Percentiles rank a stretch among this genome's conserved stretches.
phyloP scores from a whole-genome alignment of 1,140 invertebrate species.

The Aplysia californica region DNA sequence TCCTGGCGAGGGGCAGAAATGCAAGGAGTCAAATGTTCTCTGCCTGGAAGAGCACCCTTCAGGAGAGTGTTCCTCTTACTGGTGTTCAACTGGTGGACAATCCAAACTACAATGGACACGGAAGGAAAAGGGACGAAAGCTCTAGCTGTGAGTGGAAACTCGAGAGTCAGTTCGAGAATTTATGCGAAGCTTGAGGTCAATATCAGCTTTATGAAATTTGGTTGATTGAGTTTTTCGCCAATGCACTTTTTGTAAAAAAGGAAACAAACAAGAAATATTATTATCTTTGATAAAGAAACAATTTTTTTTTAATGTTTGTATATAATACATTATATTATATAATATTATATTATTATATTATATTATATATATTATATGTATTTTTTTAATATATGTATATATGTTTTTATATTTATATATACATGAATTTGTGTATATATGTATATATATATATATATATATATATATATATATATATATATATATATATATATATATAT shows the following conservation, averaged over 20 bases:
- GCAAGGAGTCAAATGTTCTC: constrained; percentile 6
- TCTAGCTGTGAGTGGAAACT: no score
- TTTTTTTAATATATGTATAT: no score
- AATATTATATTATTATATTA: no score
- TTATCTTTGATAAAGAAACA: no score
- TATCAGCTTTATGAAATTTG: background rate
- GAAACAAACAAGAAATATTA: background rate
- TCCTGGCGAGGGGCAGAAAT: constrained; percentile 9
- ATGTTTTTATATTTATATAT: no score
- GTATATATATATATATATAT: no score
- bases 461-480: no score
- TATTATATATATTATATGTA: no score
- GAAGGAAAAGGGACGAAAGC: background rate
- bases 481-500: no score
- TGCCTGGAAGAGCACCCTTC: constrained; percentile 24
- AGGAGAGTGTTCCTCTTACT: constrained; percentile 60
- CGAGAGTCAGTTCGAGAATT: background rate
- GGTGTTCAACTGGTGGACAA: constrained; percentile 62
- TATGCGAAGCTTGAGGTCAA: background rate
- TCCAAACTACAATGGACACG: constrained; percentile 58
- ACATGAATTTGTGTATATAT: no score
- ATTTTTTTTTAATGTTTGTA: no score
- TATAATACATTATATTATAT: no score
- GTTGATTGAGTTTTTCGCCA: background rate
- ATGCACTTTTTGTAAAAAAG: background rate